phyloP scores from a whole-genome alignment of 1,140 invertebrate species.

The Drosophila tani region DNA sequence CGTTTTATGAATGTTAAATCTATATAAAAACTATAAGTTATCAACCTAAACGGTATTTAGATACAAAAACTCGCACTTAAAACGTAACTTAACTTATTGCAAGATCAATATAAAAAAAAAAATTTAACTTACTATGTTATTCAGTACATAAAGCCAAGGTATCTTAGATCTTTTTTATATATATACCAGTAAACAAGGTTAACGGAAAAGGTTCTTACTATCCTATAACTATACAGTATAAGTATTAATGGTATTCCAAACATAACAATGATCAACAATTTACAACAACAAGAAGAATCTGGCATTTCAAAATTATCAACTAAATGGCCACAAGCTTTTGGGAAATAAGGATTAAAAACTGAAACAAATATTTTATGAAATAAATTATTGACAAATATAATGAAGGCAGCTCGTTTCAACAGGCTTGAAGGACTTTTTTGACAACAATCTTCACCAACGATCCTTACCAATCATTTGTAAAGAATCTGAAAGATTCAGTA shows the following conservation, averaged over 20 bases:
- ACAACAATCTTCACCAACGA: not conserved
- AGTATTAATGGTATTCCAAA: not conserved
- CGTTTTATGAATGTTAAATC: slow-evolving; percentile 10
- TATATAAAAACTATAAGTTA: slow-evolving; percentile 3
- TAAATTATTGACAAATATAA: not conserved
- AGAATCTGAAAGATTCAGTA: not conserved
- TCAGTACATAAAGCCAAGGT: not conserved
- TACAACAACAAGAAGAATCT: not conserved
- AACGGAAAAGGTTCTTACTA: slow-evolving; percentile 14
- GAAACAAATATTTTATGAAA: not conserved
- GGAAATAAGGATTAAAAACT: not conserved
- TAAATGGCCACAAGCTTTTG: not conserved
- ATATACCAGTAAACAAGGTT: slow-evolving; percentile 6
- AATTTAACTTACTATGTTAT: not conserved
- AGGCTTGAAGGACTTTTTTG: not conserved
- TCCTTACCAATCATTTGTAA: not conserved
- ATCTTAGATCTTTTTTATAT: slow-evolving; percentile 4
- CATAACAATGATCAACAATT: not conserved
- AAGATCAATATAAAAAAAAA: slow-evolving; percentile 5
- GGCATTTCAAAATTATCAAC: not conserved
- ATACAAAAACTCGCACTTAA: slow-evolving; percentile 11
- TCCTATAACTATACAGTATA: slow-evolving; percentile 1
- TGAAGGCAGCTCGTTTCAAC: not conserved
- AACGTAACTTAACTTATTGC: slow-evolving; percentile 4
- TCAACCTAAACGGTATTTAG: slow-evolving; percentile 8